These are phyloP conservation scores for Melanaphis sacchari DNA, from an alignment of 1,140 invertebrate genomes.

Conservation along the genomic window DNA sequence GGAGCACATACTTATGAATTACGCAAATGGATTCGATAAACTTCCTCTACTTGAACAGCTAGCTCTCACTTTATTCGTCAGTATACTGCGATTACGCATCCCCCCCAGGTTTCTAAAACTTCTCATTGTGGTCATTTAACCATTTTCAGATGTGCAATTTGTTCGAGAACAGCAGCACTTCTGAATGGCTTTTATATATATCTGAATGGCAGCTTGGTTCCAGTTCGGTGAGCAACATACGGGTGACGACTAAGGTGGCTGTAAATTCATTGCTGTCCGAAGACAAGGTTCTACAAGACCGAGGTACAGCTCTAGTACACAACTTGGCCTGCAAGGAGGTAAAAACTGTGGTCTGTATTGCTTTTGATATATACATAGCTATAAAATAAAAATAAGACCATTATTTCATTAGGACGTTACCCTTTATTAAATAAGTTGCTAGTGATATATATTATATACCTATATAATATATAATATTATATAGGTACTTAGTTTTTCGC, in stretches of 20 bases:
- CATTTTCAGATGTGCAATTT: slow-evolving; percentile 81
- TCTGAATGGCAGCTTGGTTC: slow-evolving; percentile 84
- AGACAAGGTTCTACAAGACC: slow-evolving; percentile 74
- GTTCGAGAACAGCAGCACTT: slow-evolving; percentile 87
- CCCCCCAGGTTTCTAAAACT: not conserved
- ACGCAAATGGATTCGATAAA: slow-evolving; percentile 82
- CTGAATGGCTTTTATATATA: slow-evolving; percentile 92
- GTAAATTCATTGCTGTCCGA: slow-evolving; percentile 85
- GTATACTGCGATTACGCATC: slow-evolving; percentile 61
- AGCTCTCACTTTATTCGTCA: slow-evolving; percentile 81
- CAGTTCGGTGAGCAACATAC: slow-evolving; percentile 82
- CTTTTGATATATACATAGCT: slow-evolving; percentile 15
- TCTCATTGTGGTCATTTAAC: not conserved
- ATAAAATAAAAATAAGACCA: not conserved
- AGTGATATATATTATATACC: not conserved
- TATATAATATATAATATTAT: not conserved
- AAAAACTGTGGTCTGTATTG: slow-evolving; percentile 93
- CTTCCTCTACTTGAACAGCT: slow-evolving; percentile 79
- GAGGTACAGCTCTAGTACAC: slow-evolving; percentile 85
- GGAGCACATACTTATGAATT: slow-evolving; percentile 90
- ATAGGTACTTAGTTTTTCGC: not conserved
- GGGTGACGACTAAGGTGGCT: slow-evolving; percentile 88
- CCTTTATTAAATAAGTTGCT: not conserved
- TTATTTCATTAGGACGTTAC: not conserved
- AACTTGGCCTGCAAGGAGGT: slow-evolving; percentile 95